phyloP scores from a whole-genome alignment of 2,888 invertebrate species.

The Abrostola triplasia region DNA sequence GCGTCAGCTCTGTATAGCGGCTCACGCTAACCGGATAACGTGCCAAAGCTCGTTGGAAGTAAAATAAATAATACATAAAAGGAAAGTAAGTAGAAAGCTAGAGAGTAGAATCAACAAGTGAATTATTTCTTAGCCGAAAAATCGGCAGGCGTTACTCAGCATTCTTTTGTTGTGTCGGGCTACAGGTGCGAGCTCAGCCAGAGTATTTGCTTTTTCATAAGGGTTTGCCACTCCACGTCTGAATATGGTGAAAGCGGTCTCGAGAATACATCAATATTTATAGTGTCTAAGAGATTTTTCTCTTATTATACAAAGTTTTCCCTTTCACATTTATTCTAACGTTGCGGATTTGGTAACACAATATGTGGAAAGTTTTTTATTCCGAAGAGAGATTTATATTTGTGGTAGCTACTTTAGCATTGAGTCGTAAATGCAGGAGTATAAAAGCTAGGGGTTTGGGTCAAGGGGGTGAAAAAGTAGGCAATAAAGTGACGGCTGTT shows the following conservation, averaged over 20 bases:
- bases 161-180: slow-evolving; percentile 76
- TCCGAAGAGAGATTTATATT: slow-evolving; percentile 48
- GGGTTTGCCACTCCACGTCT: slow-evolving; percentile 56
- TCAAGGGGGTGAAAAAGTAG: slow-evolving; percentile 65
- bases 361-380: slow-evolving; percentile 50
- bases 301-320: slow-evolving; percentile 56
- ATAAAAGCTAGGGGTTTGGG: slow-evolving; percentile 56
- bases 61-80: slow-evolving; percentile 74
- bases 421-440: slow-evolving; percentile 56
- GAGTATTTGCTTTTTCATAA: slow-evolving; percentile 75
- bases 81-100: slow-evolving; percentile 67
- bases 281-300: slow-evolving; percentile 56
- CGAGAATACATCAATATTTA: slow-evolving; percentile 61
- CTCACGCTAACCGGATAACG: slow-evolving; percentile 58
- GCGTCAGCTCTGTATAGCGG: slow-evolving; percentile 21
- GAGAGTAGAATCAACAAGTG: slow-evolving; percentile 82
- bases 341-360: slow-evolving; percentile 41
- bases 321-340: slow-evolving; percentile 52
- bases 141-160: slow-evolving; percentile 80
- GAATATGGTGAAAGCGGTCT: slow-evolving; percentile 58
- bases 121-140: slow-evolving; percentile 83
- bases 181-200: slow-evolving; percentile 75
- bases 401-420: slow-evolving; percentile 44
- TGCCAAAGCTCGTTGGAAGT: slow-evolving; percentile 62
- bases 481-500: slow-evolving; percentile 70